These are phyloP conservation scores for Phataginus tetradactyla DNA, from an alignment of 2,797 vertebrate species.

Conservation along the genomic window DNA sequence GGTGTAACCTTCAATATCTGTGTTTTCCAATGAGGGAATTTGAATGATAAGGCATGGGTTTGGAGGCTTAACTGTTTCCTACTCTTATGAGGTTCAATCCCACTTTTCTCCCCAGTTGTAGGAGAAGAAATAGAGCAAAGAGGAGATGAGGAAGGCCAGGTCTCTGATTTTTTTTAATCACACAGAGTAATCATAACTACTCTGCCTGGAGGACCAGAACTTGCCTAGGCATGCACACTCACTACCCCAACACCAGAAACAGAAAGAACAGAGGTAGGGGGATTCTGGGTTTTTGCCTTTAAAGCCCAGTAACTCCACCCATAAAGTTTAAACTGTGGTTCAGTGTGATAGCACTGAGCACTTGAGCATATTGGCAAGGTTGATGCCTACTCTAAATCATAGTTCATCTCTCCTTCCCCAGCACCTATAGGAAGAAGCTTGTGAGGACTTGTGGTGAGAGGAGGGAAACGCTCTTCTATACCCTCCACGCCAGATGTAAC, in stretches of 20 bases:
- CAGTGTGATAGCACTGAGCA: neutral
- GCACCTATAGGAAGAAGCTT: neutral
- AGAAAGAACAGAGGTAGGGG: neutral
- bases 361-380: no score
- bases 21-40: neutral
- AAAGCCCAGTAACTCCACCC: neutral
- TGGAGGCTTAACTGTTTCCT: neutral
- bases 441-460: neutral
- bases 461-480: neutral
- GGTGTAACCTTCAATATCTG: neutral
- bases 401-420: no score
- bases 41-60: neutral
- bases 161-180: neutral
- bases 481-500: neutral
- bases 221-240: neutral
- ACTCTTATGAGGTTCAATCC: neutral
- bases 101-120: no score
- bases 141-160: neutral
- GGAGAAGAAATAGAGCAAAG: neutral
- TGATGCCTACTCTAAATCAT: no score
- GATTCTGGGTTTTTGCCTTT: neutral
- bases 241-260: neutral
- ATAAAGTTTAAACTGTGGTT: neutral
- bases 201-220: neutral
- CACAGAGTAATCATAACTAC: neutral